Base-by-base conservation (phyloP, 30 jellyfish, hydroid and myxozoan species). In the Pelagia noctiluca region DNA sequence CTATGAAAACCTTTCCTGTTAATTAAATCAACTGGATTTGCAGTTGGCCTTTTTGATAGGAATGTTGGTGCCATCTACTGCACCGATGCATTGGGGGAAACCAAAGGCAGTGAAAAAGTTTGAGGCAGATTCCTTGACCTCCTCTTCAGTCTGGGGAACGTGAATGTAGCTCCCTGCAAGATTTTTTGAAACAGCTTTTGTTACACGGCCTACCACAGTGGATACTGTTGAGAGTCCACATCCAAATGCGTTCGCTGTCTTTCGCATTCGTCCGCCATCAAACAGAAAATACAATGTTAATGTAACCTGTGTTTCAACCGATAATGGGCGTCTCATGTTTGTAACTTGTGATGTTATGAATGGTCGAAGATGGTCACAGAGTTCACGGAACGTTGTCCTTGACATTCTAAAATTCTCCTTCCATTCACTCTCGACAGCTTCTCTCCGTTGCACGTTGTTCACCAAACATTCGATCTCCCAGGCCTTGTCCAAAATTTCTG, bases 181-280 rank as follows among this genome's bases (percentile, higher is more conserved):
- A n/a, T n/a, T 16, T 5, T 8, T 42, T 8, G 12, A 8, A 42
- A 42, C 16, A 5, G 57, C 57, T 42, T 16, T 42, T 42, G 57
- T 16, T 5, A 42, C 8, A 5, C 16, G 8, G 16, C 16, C 16
- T 42, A 42, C 57, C 16, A 42, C 16, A 42, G 24, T 42, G 57
- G 57, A 42, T 8, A 42, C 57, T 5, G 57, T 42, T 42, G 12
- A 42, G 57, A 42, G 57, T n/a, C n/a, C n/a, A n/a, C n/a, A n/a
- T n/a, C n/a, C n/a, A n/a, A n/a, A n/a, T n/a, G n/a, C n/a, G n/a
- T n/a, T n/a, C n/a, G n/a, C n/a, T n/a, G n/a, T n/a, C n/a, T n/a
- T 42, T 16, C 8, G 80, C 80, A 67, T 67, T 67, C 25, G 57
- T 18, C 80, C 80, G 11, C 80, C 80, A 67, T 67, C 80, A 13